These are phyloP conservation scores for Pyrgilauda ruficollis DNA, from an alignment of 2,113 vertebrate genomes.

Conservation along the genomic window DNA sequence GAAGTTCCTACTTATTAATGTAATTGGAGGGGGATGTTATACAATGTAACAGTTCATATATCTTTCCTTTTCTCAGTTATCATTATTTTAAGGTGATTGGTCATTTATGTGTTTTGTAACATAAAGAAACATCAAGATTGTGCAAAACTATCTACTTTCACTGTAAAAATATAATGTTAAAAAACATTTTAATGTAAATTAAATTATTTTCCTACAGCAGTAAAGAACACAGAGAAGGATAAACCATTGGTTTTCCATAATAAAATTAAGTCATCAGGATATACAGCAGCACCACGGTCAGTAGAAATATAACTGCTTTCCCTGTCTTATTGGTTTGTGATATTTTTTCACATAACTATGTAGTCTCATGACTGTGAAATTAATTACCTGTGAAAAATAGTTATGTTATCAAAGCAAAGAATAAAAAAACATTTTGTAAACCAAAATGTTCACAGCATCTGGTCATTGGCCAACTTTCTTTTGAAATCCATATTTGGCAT, in stretches of 20 bases:
- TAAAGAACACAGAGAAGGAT: constrained; percentile 67
- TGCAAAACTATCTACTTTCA: neutral
- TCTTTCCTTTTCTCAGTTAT: neutral
- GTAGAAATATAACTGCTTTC: constrained; percentile 2
- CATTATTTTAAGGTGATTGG: neutral
- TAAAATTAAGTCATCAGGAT: constrained; percentile 87
- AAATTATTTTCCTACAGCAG: constrained; percentile 29
- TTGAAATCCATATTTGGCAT: neutral
- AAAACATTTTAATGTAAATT: neutral
- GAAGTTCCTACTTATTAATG: neutral
- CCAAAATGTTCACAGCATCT: neutral
- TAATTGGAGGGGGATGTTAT: neutral
- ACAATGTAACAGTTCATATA: neutral
- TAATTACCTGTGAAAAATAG: neutral
- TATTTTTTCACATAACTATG: neutral
- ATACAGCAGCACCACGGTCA: constrained; percentile 76
- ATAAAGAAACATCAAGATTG: neutral
- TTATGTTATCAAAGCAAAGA: neutral
- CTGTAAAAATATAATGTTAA: neutral
- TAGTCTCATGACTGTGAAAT: neutral
- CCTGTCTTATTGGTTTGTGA: neutral
- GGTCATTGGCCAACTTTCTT: neutral
- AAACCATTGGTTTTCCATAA: constrained; percentile 83
- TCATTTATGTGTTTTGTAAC: neutral
- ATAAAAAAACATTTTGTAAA: neutral